A percentile compares a stretch with the other conserved stretches of the same genome.
Conservation (phyloP, 2,888 invertebrate species). For the Biston stratarius region DNA sequence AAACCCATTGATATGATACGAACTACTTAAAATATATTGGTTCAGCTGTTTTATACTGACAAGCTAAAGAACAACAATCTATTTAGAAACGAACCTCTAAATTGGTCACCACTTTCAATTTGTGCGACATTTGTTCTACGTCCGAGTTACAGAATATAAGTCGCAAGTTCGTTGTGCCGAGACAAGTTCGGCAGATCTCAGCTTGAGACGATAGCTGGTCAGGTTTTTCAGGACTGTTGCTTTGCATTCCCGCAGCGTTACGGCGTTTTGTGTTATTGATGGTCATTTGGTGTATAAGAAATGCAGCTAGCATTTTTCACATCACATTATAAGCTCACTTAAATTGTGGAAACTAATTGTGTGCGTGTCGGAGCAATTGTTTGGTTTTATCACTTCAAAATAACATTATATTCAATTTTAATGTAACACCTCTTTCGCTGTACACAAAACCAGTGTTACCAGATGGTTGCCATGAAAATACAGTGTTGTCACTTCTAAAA, state of each 20-base stretch:
- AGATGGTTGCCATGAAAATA: too few relatives aligned
- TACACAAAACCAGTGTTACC: too few relatives aligned
- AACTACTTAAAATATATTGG: too few relatives aligned
- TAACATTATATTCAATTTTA: too few relatives aligned
- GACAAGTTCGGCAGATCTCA: conserved; percentile 60
- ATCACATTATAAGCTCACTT: too few relatives aligned
- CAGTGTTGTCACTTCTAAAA: too few relatives aligned
- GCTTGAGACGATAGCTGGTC: conserved; percentile 25
- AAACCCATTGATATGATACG: too few relatives aligned
- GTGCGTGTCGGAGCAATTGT: background rate
- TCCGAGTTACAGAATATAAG: conserved; percentile 56
- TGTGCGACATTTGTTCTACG: conserved; percentile 40
- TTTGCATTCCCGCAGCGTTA: conserved; percentile 27
- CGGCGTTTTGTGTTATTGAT: conserved; percentile 34
- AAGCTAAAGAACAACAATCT: too few relatives aligned
- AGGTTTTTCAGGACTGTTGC: conserved; percentile 29
- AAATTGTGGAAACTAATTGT: background rate
- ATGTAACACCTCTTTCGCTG: too few relatives aligned
- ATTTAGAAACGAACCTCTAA: background rate
- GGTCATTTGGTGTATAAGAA: conserved; percentile 57
- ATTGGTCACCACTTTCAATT: background rate
- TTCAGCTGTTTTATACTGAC: too few relatives aligned
- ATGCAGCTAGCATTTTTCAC: conserved; percentile 57
- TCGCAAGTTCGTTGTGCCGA: conserved; percentile 55
- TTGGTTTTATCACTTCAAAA: too few relatives aligned